These are phyloP conservation scores for Cydia splendana DNA, from an alignment of 1,140 invertebrate genomes.

Conservation along the genomic window DNA sequence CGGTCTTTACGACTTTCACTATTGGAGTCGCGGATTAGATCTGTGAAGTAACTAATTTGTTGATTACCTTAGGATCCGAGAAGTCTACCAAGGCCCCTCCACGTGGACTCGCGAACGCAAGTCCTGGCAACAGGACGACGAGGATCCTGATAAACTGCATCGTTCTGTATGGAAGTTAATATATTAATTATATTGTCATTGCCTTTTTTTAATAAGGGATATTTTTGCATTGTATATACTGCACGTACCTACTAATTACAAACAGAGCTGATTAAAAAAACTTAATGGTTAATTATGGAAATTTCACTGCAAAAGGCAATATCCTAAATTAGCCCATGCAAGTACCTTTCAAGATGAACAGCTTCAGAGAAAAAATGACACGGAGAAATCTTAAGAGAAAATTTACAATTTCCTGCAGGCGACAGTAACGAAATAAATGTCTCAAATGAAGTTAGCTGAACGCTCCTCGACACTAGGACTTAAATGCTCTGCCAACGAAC, in stretches of 20 bases:
- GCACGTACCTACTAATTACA: too few species aligned
- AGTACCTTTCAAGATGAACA: neutral
- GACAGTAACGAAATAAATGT: conserved; percentile 12
- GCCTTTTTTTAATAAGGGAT: too few species aligned
- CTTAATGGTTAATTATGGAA: neutral
- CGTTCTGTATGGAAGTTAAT: neutral
- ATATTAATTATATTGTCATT: neutral
- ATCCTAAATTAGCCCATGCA: neutral
- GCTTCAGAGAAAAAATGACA: neutral
- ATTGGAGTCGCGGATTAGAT: too few species aligned
- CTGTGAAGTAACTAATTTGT: neutral
- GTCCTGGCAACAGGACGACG: neutral
- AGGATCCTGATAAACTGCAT: neutral
- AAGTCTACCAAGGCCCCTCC: neutral
- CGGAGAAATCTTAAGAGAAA: conserved; percentile 14
- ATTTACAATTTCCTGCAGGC: conserved; percentile 16
- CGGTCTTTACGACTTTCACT: too few species aligned
- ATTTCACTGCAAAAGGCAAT: neutral
- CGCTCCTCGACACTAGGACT: neutral
- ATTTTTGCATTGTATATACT: too few species aligned
- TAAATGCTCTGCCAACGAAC: neutral
- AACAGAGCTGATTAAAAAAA: too few species aligned
- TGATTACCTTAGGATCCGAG: neutral
- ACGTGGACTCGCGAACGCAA: neutral
- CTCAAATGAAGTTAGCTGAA: conserved; percentile 5